These are phyloP conservation scores for Patiria miniata DNA, from an alignment of 35 echinoderm and acorn worm species.

Conservation along the genomic window DNA sequence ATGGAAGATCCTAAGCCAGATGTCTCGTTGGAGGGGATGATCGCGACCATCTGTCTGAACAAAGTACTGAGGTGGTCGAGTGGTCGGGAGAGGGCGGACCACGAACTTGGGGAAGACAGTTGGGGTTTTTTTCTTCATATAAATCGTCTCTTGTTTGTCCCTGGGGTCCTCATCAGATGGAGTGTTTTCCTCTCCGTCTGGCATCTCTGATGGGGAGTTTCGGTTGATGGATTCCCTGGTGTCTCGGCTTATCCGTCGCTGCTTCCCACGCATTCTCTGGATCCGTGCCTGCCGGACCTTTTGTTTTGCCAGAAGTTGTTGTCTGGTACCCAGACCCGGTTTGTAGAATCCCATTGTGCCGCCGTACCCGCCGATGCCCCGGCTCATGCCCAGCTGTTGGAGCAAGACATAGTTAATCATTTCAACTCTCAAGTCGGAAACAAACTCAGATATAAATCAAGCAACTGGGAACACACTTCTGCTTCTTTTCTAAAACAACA, in stretches of 20 bases:
- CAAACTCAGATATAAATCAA: background rate
- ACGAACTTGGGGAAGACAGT: constrained; percentile 65
- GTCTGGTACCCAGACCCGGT: constrained; percentile 6
- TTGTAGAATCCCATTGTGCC: background rate
- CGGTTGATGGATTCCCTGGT: background rate
- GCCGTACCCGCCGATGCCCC: background rate
- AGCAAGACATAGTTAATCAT: background rate
- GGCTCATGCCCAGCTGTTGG: background rate
- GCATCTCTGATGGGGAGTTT: background rate
- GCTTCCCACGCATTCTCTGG: constrained; percentile 56
- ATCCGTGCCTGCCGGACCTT: constrained; percentile 80
- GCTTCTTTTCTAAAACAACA: background rate
- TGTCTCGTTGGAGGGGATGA: constrained; percentile 51
- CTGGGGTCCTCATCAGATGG: background rate
- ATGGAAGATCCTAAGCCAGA: constrained; percentile 79
- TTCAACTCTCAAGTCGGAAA: background rate
- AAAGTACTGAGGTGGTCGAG: constrained; percentile 72
- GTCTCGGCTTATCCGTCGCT: background rate
- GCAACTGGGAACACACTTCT: constrained; percentile 16
- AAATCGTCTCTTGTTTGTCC: constrained; percentile 31
- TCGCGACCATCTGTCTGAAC: constrained; percentile 41
- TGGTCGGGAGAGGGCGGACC: constrained; percentile 72
- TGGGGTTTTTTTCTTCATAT: constrained; percentile 54
- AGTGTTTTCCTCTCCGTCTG: background rate
- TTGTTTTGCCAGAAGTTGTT: constrained; percentile 71